Conservation (phyloP, 2,797 vertebrate species). For the Helarctos malayanus region DNA sequence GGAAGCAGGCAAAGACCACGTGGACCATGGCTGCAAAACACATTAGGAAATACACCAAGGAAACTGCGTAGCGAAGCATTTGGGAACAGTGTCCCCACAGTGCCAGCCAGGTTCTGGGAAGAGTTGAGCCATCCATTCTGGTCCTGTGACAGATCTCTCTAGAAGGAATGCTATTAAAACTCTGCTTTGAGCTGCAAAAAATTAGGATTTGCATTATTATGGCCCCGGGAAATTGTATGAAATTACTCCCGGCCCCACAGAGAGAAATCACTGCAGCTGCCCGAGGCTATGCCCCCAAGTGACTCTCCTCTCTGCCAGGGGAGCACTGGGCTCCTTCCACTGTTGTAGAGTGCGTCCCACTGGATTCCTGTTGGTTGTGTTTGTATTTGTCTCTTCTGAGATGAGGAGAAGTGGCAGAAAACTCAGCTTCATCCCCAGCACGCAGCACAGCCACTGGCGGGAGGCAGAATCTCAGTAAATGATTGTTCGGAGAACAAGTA, state of each 20-base stretch:
- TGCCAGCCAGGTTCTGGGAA: neutral
- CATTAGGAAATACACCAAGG: neutral
- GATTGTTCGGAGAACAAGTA: neutral
- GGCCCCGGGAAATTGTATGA: neutral
- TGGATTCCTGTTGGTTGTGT: neutral
- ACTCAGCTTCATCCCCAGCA: neutral
- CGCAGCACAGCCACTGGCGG: neutral
- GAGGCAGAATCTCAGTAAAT: neutral
- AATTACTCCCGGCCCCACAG: neutral
- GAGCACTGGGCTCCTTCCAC: neutral
- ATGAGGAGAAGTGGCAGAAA: neutral
- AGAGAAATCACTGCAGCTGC: neutral
- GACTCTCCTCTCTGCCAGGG: neutral
- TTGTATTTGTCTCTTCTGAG: neutral
- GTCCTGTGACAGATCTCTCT: neutral
- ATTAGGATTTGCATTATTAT: neutral
- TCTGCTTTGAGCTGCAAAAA: conserved; percentile 8
- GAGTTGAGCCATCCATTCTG: neutral
- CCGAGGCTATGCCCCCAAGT: neutral
- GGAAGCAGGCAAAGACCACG: neutral
- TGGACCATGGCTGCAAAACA: neutral
- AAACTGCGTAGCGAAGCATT: neutral
- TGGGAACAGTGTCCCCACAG: neutral
- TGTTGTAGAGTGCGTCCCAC: neutral
- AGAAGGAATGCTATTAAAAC: neutral